Base-by-base conservation (phyloP, 2,113 vertebrate genomes). In the Myiozetetes cayanensis region DNA sequence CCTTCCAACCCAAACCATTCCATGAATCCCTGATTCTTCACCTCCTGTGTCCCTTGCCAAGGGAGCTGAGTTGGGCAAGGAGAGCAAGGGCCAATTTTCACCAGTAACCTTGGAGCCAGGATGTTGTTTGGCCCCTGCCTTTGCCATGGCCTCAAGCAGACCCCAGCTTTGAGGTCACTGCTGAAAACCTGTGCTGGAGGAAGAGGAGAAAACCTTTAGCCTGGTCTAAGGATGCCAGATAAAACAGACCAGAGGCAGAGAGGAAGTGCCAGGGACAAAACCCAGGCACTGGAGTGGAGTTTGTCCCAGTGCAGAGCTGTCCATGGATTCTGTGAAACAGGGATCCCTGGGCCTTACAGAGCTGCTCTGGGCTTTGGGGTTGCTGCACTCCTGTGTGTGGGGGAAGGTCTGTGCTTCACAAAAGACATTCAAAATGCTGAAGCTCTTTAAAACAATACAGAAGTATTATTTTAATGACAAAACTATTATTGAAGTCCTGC, bases 271-370 rank as follows among this genome's bases (percentile, higher is more conserved):
- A 2, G 37, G n/a, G 89, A 52, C 8, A 31, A 91, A 89, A 16
- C 23, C 5, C 25, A 14, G 25, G 28, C 1, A 0, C 44, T 2
- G 0, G 31, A 30, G 4, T 4, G 23, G 6, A 55, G 31, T 55
- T 73, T 0, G 0, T 55, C 17, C 30, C 43, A n/a, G 15, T 12
- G 66, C 14, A 30, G 31, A 39, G 15, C 3, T 39, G 23, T 30
- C 30, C 14, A 0, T 16, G 20, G 20, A 15, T 90, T 55, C 24
- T 62, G 67, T 56, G 75, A 9, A 65, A 27, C 43, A 33, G 5
- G 8, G 3, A 35, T 55, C 58, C 44, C 14, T 2, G 1, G 13
- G 27, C 24, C 78, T 72, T 12, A 9, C 0, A 0, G 13, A 63
- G 3, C 50, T 74, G 19, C 74, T 71, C 46, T n/a, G 31, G n/a